Base-by-base conservation (phyloP, 2,113 vertebrate genomes). In the Anguilla rostrata region DNA sequence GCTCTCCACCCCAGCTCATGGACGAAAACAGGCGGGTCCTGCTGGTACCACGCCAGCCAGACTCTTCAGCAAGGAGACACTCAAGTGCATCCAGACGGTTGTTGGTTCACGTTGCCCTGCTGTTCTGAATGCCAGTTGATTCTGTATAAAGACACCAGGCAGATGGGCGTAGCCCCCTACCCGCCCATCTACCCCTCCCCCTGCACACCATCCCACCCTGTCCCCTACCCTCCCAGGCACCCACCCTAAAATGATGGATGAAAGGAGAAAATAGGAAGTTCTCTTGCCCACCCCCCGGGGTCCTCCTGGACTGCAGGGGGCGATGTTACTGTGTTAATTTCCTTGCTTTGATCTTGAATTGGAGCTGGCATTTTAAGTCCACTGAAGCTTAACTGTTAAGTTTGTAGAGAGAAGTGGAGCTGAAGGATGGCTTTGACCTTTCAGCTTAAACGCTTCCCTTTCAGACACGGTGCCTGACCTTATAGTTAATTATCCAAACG, bases 381-480 rank as follows among this genome's bases (percentile, higher is more conserved):
- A 34, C n/a, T 75, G 71, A 75, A 75, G 11, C n/a, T 34, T 75
- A 6, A 75, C 26, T 75, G 22, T 34, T 75, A 34, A 75, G 71
- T n/a, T 1, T 34, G n/a, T 34, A n/a, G 20, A 12, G 84, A 88
- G 84, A 87, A 91, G 85, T 85, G 85, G 85, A 81, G 89, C 85
- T 85, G 82, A 92, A 89, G 92, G 89, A 93, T 88, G 46, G 88
- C 88, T 88, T 85, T 94, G 91, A 92, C 93, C 91, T 93, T 94
- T 91, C 86, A 85, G 85, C 87, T 88, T 78, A 88, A 87, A 85
- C 56, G 43, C n/a, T 43, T 78, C 43, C 84, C 63, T 78, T 41
- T 40, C 85, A 84, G 83, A 78, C 22, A 18, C 46, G 78, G 66
- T 40, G 16, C 75, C 40, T 83, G 88, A 86, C 86, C 84, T 87